Evolutionary conservation across 1,140 invertebrate species (phyloP), one percentile per base, ranked within the genome.

Genomic region (Lordiphosa stackelbergi): DNA sequence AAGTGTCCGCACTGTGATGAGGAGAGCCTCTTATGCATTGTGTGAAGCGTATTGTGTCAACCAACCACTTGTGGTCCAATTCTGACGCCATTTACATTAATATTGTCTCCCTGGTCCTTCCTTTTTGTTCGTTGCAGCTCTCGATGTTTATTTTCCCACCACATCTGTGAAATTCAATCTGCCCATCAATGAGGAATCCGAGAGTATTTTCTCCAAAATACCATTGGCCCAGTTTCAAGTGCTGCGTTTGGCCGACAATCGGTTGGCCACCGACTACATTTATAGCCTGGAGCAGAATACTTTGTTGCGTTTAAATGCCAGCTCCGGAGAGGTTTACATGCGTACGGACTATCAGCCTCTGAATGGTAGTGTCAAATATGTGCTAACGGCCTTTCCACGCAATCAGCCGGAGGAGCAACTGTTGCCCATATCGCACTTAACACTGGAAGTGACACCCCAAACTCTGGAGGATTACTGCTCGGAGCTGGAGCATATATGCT

Each of bases 181-280:
- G 37, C 85, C 85, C 35, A 77, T 84, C 31, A 85, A 84, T 24
- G 85, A 87, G 65, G 73, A 87, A 24, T 85, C 85, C 22, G 78
- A 87, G 35, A 87, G 85, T 42, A 77, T 87, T 42, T 87, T 87
- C 51, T 87, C 85, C 5, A 87, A 87, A 53, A 86, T 87, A 11
- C 85, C 85, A 2, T 37, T 87, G 65, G 85, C 78, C 36, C 78
- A 79, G 52, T 87, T 87, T 65, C 85, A 85, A 71, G 83, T 87
- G 38, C 51, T 85, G 13, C 45, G 60, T 1, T 35, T 69, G 36
- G 59, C 57, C 2, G 55, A 69, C 61, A 87, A 85, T 55, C 64
- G 48, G 3, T 24, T 58, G 28, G 78, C 85, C n/a, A 48, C 4
- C 1, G 74, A 87, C 31, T 85, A 87, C 38, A 66, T 78, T 36